A percentile compares a stretch with the other conserved stretches of the same genome.
Evolutionary conservation across 92 coral and sea anemone genomes (phyloP).

Genomic region (Actinernus sp.): DNA sequence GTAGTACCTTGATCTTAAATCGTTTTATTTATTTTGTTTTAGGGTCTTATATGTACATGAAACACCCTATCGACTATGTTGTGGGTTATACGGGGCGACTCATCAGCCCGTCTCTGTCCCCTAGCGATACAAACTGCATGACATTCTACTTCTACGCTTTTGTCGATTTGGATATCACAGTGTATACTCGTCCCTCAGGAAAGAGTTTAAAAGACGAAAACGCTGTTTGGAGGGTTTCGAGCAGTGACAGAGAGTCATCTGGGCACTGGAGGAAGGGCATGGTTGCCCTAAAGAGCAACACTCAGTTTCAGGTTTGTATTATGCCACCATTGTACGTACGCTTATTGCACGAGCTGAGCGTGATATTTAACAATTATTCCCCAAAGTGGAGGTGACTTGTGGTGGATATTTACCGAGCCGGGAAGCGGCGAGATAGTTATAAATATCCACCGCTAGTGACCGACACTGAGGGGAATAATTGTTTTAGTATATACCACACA

Average conservation of each 20-base stretch:
- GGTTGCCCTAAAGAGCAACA: slow-evolving; percentile 2
- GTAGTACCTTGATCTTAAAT: too few species aligned
- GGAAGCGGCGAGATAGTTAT: too few species aligned
- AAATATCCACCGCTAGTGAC: too few species aligned
- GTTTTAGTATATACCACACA: too few species aligned
- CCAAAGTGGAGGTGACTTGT: too few species aligned
- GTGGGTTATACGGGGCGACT: slow-evolving; percentile 26
- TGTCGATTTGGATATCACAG: slow-evolving; percentile 1
- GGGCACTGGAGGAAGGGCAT: slow-evolving; percentile 28
- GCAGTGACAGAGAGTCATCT: not conserved
- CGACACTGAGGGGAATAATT: too few species aligned
- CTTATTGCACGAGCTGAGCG: too few species aligned
- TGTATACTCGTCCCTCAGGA: slow-evolving; percentile 6
- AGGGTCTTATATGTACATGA: too few species aligned
- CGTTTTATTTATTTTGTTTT: too few species aligned
- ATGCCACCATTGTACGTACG: not conserved
- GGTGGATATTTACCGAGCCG: too few species aligned
- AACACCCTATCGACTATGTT: too few species aligned
- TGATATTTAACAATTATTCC: too few species aligned
- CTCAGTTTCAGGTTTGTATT: slow-evolving; percentile 22
- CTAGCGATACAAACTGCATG: slow-evolving; percentile 15
- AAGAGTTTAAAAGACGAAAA: not conserved
- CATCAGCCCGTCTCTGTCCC: slow-evolving; percentile 25
- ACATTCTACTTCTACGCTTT: slow-evolving; percentile 17
- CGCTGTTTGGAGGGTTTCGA: slow-evolving; percentile 6